These are phyloP conservation scores for Lerema accius DNA, from an alignment of 1,140 invertebrate species.

Conservation along the genomic window DNA sequence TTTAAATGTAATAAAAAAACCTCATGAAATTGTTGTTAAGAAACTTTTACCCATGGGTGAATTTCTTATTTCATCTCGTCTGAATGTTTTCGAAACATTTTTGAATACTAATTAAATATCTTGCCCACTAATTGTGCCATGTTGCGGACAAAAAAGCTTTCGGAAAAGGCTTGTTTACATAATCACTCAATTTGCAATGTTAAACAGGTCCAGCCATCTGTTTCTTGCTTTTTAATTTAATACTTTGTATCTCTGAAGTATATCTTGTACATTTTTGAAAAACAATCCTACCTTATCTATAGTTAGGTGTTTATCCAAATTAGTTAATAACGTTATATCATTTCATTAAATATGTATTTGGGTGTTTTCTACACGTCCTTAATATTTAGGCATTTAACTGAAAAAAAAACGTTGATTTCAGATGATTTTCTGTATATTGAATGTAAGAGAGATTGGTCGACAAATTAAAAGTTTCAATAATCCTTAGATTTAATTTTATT, in stretches of 20 bases:
- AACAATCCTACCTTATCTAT: not conserved
- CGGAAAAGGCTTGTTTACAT: slow-evolving; percentile 71
- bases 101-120: slow-evolving; percentile 67
- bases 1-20: too few relatives aligned
- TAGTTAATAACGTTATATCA: too few relatives aligned
- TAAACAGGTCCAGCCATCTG: slow-evolving; percentile 66
- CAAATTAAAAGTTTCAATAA: too few relatives aligned
- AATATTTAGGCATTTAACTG: too few relatives aligned
- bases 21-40: not conserved
- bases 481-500: too few relatives aligned
- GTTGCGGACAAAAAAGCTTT: slow-evolving; percentile 62
- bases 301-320: not conserved
- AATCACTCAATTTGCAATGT: slow-evolving; percentile 79
- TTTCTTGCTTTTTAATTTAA: slow-evolving; percentile 73
- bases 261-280: not conserved
- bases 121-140: slow-evolving; percentile 59
- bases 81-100: slow-evolving; percentile 61
- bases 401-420: too few relatives aligned
- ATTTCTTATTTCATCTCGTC: slow-evolving; percentile 30
- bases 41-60: not conserved
- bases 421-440: too few relatives aligned
- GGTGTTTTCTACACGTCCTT: too few relatives aligned
- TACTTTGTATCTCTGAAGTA: slow-evolving; percentile 46
- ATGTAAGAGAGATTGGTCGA: too few relatives aligned
- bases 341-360: too few relatives aligned